Evolutionary conservation across 2,797 vertebrate species (phyloP), one percentile per base, ranked within the genome.

Genomic region (Macrochelys suwanniensis): DNA sequence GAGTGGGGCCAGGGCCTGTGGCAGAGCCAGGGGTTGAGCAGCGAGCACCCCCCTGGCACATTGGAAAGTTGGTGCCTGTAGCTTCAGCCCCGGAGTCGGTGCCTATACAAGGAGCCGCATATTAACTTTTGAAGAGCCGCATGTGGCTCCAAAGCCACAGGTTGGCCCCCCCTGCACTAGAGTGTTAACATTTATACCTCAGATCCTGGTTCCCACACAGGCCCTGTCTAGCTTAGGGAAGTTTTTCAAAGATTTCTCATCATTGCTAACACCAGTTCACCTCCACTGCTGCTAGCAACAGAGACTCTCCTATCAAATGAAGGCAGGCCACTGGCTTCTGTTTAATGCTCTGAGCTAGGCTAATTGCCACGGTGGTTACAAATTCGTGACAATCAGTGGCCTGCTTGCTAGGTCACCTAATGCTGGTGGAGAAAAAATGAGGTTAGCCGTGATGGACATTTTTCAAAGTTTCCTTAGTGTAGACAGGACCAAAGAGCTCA

Each of bases 131-230:
- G 49, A 50, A 50, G 49, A 50, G 49, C 49, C 49, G 12, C 12
- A 13, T 50, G 49, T 50, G 11, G 49, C 49, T 50, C 49, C 12
- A 4, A 3, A 50, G 49, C 49, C 49, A 50, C 4, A 13, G 49
- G 49, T 50, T 50, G 49, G 49, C 49, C 49, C 3, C 49, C 12
- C 49, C 49, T 50, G 49, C 12, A 13, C 49, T 50, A 71, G 16
- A 78, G 56, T 31, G 76, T 81, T 77, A 85, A 87, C 90, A 88
- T 88, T 92, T 89, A 85, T 92, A 65, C 23, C 84, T 45, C 79
- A 19, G 51, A 33, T 78, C 26, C 68, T 81, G 26, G 84, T 88
- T 93, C 47, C 31, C 68, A 11, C 11, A 68, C 4, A 0, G 4
- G 33, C 85, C 57, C 65, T 71, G 10, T 37, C n/a, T 37, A 37